A percentile compares a stretch with the other conserved stretches of the same genome.
phyloP scores from a whole-genome alignment of 2,113 vertebrate genomes.

The Trichechus manatus region DNA sequence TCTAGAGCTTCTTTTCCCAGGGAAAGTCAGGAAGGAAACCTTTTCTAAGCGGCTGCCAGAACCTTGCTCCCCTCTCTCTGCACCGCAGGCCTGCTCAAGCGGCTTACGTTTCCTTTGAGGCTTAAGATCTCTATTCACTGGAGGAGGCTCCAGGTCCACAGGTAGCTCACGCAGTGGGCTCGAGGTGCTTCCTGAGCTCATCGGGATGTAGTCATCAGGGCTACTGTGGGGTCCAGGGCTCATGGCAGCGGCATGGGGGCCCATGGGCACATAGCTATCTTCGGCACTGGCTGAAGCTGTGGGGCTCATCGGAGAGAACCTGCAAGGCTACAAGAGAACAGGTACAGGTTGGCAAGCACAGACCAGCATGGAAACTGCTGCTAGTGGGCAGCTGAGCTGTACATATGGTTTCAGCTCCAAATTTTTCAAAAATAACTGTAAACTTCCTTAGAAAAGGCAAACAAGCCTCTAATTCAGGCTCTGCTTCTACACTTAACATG shows the following conservation, averaged over 20 bases:
- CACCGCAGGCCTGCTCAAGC: not conserved
- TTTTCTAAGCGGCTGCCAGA: not conserved
- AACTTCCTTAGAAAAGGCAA: slow-evolving; percentile 7
- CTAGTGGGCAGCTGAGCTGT: not conserved
- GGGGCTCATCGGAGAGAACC: slow-evolving; percentile 84
- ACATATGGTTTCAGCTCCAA: not conserved
- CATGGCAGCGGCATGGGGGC: slow-evolving; percentile 87
- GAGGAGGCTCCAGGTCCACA: slow-evolving; percentile 92
- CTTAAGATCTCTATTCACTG: slow-evolving; percentile 96
- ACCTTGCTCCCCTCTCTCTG: not conserved
- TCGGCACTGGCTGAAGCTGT: slow-evolving; percentile 80
- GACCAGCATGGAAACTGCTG: not conserved
- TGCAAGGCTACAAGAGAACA: slow-evolving; percentile 85
- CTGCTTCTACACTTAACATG: not conserved
- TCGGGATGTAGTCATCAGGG: slow-evolving; percentile 95
- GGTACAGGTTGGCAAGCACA: not conserved
- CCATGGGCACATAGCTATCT: slow-evolving; percentile 96
- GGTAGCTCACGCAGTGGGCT: slow-evolving; percentile 86
- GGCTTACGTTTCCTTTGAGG: slow-evolving; percentile 94
- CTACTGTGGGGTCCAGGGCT: slow-evolving; percentile 77
- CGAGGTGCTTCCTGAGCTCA: slow-evolving; percentile 90
- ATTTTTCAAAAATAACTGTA: not conserved
- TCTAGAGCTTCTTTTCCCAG: not conserved
- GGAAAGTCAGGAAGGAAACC: not conserved
- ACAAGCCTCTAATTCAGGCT: not conserved